Base-by-base conservation (phyloP, 2,888 invertebrate species). In the Mythimna loreyi region DNA sequence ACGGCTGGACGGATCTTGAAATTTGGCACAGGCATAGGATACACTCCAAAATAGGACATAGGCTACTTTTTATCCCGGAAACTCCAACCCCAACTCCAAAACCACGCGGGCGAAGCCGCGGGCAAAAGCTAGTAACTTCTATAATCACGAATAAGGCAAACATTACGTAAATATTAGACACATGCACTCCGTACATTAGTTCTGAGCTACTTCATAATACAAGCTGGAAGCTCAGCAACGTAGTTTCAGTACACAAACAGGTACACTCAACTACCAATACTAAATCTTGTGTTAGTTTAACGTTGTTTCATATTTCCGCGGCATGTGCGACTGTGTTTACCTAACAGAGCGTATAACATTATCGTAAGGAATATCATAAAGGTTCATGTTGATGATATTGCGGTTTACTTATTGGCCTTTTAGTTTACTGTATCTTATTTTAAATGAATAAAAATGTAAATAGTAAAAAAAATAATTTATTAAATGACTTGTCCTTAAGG, bases 351-450 rank as follows among this genome's bases (percentile, higher is more conserved):
- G 86, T 85, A 80, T 13, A 13, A 3, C 36, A 89, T 91, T 90
- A 91, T 87, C 91, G 87, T 91, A 92, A 91, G 83, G 80, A 63
- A 84, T 90, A 89, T 86, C 90, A 87, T 91, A 92, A 91, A 89
- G 88, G 90, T 89, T 90, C 85, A 88, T 87, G 89, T 89, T 90
- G 85, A 88, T 88, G 89, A 86, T 91, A 90, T 89, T 89, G 87
- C 85, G 86, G 85, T 85, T 73, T 83, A 85, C 89, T 90, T 90
- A 89, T 90, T 88, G 33, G 85, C 89, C 74, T 84, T 85, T 87
- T 83, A 87, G 86, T 89, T 86, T 89, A 87, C 85, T 87, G 84
- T 88, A 84, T 85, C 85, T 83, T 80, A 78, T 28, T n/a, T n/a
- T n/a, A n/a, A n/a, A 28, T 28, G 4, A 28, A 28, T 28, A 28